Conservation (phyloP, 2,113 vertebrate species). For the Phrynosoma platyrhinos region DNA sequence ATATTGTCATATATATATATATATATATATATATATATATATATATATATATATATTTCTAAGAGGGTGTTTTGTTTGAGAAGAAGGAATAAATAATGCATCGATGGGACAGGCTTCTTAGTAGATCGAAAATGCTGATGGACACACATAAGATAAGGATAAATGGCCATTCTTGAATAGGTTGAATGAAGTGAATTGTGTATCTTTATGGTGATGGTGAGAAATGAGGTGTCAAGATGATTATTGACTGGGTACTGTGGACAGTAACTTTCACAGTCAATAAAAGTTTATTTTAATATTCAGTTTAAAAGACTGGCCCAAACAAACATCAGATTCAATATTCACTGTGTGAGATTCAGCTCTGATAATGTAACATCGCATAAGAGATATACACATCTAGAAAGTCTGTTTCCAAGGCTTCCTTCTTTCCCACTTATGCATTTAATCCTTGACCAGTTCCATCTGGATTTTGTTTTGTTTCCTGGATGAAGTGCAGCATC, state of each 20-base stretch:
- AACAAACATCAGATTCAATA: neutral
- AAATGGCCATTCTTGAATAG: constrained; percentile 12
- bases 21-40: accelerated
- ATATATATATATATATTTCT: accelerated
- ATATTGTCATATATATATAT: accelerated
- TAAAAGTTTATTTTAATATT: neutral
- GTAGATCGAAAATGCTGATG: constrained; percentile 26
- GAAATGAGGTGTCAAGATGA: neutral
- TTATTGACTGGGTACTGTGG: neutral
- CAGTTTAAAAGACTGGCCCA: neutral
- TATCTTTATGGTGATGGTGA: neutral
- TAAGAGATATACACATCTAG: neutral
- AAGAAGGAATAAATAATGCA: neutral
- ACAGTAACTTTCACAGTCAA: constrained; percentile 15
- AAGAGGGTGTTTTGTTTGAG: neutral
- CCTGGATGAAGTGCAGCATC: no score
- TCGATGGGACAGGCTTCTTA: neutral
- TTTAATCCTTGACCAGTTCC: no score
- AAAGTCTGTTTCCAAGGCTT: neutral
- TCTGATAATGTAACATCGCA: neutral
- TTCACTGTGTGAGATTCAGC: neutral
- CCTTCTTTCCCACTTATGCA: no score
- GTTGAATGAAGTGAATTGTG: constrained; percentile 15
- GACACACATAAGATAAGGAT: constrained; percentile 2
- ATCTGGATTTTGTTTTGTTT: no score